A percentile compares a stretch with the other conserved stretches of the same genome.
phyloP scores from a whole-genome alignment of 2,797 vertebrate genomes.

The Nannoperca obscura region DNA sequence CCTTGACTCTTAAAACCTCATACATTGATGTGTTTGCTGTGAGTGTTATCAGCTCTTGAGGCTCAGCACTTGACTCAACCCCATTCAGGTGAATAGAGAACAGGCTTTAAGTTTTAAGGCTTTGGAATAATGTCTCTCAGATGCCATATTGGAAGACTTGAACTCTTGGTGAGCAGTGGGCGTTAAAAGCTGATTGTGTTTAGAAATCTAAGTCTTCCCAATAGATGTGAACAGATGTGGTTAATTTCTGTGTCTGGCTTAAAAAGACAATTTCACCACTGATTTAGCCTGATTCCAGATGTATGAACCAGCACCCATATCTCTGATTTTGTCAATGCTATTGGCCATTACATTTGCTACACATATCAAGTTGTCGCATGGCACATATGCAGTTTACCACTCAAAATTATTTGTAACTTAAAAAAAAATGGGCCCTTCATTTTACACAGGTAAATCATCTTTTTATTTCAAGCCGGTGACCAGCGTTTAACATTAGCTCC shows the following conservation, averaged over 20 bases:
- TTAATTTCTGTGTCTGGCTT: neutral
- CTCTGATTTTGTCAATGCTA: neutral
- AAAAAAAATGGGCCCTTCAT: too few relatives aligned
- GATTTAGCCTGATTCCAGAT: neutral
- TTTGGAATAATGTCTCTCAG: constrained; percentile 45
- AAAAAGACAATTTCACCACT: neutral
- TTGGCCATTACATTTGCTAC: neutral
- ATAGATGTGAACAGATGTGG: neutral
- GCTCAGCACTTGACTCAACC: constrained; percentile 33
- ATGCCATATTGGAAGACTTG: constrained; percentile 38
- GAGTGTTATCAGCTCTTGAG: constrained; percentile 50
- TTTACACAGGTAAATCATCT: too few relatives aligned
- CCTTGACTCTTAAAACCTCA: constrained; percentile 52
- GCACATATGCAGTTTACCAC: too few relatives aligned
- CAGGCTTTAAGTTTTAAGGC: constrained; percentile 16
- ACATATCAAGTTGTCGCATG: neutral
- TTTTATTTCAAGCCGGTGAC: too few relatives aligned
- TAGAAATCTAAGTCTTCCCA: neutral
- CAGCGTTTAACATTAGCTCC: neutral
- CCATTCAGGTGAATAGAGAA: constrained; percentile 49
- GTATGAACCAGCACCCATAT: accelerated
- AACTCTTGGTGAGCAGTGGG: constrained; percentile 30
- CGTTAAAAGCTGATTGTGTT: constrained; percentile 14
- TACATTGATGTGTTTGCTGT: constrained; percentile 42
- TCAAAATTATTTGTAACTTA: neutral